Evolutionary conservation across 2,888 invertebrate species (phyloP).

Genomic region (Caenorhabditis sp.): DNA sequence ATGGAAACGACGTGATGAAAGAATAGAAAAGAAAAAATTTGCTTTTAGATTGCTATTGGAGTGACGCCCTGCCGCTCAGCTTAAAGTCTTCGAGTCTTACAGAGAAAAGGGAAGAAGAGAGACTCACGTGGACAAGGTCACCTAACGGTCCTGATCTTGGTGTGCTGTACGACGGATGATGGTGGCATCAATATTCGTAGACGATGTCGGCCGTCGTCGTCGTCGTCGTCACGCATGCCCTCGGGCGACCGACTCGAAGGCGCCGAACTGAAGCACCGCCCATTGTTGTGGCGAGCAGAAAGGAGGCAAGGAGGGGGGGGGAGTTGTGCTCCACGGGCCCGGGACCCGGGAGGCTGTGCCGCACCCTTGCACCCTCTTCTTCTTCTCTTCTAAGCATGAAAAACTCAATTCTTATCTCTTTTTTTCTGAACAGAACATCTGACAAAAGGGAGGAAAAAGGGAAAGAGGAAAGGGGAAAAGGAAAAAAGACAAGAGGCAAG

Average conservation of each 20-base stretch:
- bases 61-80: too few species aligned
- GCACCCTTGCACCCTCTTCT: slow-evolving; percentile 53
- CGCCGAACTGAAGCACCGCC: slow-evolving; percentile 63
- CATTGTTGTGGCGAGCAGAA: slow-evolving; percentile 37
- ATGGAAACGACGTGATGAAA: slow-evolving; percentile 4
- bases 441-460: slow-evolving; percentile 40
- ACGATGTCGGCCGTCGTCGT: slow-evolving; percentile 33
- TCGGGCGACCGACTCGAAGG: slow-evolving; percentile 59
- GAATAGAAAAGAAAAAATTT: slow-evolving; percentile 19
- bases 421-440: slow-evolving; percentile 54
- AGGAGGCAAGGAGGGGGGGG: slow-evolving; percentile 5
- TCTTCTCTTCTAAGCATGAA: slow-evolving; percentile 43
- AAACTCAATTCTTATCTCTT: slow-evolving; percentile 63
- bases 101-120: too few species aligned
- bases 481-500: background rate
- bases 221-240: slow-evolving; percentile 59
- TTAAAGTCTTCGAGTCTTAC: too few species aligned
- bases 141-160: slow-evolving; percentile 38
- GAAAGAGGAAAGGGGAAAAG: too few species aligned
- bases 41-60: slow-evolving; percentile 22
- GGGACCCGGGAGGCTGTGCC: slow-evolving; percentile 34
- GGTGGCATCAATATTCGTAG: slow-evolving; percentile 64
- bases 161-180: slow-evolving; percentile 35
- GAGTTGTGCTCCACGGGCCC: slow-evolving; percentile 37
- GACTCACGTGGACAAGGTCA: too few species aligned